Base-by-base conservation (phyloP, 23 tunicate species). In the Trididemnum clinides region DNA sequence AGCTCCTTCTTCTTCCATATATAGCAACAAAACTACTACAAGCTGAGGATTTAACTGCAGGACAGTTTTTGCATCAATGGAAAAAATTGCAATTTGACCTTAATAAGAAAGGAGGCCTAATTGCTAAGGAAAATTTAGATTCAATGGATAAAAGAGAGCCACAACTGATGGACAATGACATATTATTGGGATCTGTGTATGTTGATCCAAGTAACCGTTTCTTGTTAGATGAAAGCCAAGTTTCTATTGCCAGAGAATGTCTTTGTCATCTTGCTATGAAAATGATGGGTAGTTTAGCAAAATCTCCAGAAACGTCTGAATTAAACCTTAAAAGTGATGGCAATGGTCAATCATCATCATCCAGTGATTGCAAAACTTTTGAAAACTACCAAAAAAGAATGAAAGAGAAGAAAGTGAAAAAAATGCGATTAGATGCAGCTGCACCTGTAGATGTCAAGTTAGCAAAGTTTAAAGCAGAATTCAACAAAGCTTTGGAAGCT, bases 1-100 rank as follows among this genome's bases (percentile, higher is more conserved):
- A 25, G 20, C 26, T 63, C 20, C 28, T n/a, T 63, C 28, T 10
- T 18, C 7, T n/a, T 5, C 28, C 71, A 63, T 26, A 33, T 20
- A 33, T 44, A 44, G 54, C 15, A 15, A 44, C 54, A 7, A 44
- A 44, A 44, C 10, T 7, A 44, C 15, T 72, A 30, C 78, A 72
- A 72, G 21, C 78, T 20, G 78, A 28, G 28, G 57, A 72, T 72
- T 72, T 72, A 62, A 72, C 78, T 18, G 57, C 78, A 72, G 78
- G 78, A 20, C 5, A 21, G 23, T 72, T 72, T 26, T 33, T 6
- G 10, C 6, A 23, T 19, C 62, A 72, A 6, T 72, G 78, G 78
- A 72, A 72, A 44, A 44, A 44, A 15, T 15, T 44, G 15, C 10
- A 7, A 7, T 44, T 44, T 15, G 15, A 44, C 15, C 54, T 44